Evolutionary conservation across 2,113 vertebrate species (phyloP).

Genomic region (Urocitellus parryii): DNA sequence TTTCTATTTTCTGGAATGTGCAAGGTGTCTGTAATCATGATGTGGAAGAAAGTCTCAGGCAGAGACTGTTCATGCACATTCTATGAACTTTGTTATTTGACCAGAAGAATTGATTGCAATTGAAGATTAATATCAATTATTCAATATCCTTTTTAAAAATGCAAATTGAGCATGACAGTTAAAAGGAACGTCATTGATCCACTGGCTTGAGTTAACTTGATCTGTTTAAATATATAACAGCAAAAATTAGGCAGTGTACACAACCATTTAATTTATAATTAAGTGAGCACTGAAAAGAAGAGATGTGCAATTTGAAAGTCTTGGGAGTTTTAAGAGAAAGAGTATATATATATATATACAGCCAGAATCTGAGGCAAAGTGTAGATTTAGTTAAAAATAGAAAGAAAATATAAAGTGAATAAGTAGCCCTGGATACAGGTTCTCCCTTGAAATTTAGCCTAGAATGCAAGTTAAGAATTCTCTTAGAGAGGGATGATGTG

Average conservation of each 20-base stretch:
- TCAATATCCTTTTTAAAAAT: constrained; percentile 10
- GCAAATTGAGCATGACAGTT: not conserved
- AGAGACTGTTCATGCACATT: not conserved
- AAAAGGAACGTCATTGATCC: not conserved
- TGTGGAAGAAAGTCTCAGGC: not conserved
- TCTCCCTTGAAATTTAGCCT: not conserved
- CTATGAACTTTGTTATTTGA: not conserved
- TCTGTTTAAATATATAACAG: not conserved
- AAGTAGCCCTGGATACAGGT: not conserved
- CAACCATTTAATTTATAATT: not conserved
- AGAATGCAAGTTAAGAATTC: not conserved
- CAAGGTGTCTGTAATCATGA: not conserved
- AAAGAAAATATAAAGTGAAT: not conserved
- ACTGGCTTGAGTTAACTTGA: not conserved
- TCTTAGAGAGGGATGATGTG: too few relatives aligned
- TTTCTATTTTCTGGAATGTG: not conserved
- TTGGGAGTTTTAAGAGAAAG: not conserved
- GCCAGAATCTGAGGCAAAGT: not conserved
- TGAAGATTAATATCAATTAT: not conserved
- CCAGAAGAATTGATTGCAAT: not conserved
- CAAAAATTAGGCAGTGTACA: not conserved
- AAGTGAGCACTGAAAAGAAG: not conserved
- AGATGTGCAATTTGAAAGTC: not conserved
- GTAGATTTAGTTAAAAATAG: not conserved
- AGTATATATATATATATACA: not conserved